Evolutionary conservation across 2,888 invertebrate species (phyloP).

Genomic region (Parnassius smintheus): DNA sequence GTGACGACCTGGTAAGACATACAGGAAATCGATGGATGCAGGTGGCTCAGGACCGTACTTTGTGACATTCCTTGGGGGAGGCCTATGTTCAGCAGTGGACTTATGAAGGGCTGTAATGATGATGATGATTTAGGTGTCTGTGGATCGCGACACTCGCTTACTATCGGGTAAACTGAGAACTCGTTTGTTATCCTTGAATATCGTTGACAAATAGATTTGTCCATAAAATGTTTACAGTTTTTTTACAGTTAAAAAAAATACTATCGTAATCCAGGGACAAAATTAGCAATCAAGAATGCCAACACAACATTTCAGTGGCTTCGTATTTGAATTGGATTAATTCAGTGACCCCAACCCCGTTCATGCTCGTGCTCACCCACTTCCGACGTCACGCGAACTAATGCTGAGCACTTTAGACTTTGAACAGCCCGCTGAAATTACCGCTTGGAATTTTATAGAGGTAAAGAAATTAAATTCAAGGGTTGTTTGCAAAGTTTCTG

Average conservation of each 20-base stretch:
- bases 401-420: conserved; percentile 16
- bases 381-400: conserved; percentile 53
- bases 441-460: conserved; percentile 15
- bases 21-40: too few relatives aligned
- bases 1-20: too few relatives aligned
- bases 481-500: conserved; percentile 1
- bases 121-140: too few relatives aligned
- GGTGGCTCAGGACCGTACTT: too few relatives aligned
- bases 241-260: conserved; percentile 15
- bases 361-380: conserved; percentile 42
- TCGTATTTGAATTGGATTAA: conserved; percentile 48
- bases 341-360: conserved; percentile 49
- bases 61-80: too few relatives aligned
- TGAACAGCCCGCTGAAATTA: conserved; percentile 18
- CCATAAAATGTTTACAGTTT: conserved; percentile 3
- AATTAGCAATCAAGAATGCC: conserved; percentile 26
- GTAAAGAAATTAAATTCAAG: conserved; percentile 11
- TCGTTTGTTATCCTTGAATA: too few relatives aligned
- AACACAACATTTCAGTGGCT: conserved; percentile 39
- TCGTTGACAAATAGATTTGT: background rate
- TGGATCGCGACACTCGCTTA: too few relatives aligned
- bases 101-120: too few relatives aligned
- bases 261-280: conserved; percentile 22
- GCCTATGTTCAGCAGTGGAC: too few relatives aligned
- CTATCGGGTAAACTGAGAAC: too few relatives aligned